Percentiles rank a stretch among this genome's conserved stretches.
Conservation (phyloP, 2,888 invertebrate genomes). For the Tipula vernalis region DNA sequence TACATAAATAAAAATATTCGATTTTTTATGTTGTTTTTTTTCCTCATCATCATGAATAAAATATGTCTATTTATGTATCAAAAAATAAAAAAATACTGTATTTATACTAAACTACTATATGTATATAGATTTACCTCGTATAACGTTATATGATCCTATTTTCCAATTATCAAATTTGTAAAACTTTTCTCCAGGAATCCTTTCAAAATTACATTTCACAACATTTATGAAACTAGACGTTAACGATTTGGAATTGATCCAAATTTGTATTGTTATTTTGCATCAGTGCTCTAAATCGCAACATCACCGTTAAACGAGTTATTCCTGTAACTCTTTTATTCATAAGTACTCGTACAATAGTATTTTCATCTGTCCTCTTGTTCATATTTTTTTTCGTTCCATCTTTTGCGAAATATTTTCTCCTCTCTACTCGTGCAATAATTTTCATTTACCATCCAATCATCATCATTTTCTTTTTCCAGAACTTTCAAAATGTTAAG, state of each 20-base stretch:
- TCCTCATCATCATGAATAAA: background rate
- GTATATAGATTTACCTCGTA: background rate
- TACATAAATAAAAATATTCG: background rate
- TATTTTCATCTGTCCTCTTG: background rate
- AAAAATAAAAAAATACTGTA: background rate
- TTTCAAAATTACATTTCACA: too few species aligned
- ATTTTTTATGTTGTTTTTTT: background rate
- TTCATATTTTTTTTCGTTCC: background rate
- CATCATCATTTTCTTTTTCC: background rate
- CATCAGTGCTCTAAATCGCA: too few species aligned
- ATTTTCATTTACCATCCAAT: background rate
- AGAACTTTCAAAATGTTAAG: background rate
- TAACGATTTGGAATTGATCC: too few species aligned
- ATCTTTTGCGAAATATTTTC: background rate
- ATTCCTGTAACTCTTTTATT: background rate
- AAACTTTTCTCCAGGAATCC: too few species aligned
- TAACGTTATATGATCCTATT: too few species aligned
- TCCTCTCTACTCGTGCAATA: background rate
- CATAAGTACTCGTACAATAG: background rate
- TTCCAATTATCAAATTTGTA: too few species aligned
- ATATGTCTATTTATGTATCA: background rate
- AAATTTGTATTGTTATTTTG: too few species aligned
- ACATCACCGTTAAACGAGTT: background rate
- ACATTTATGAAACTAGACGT: too few species aligned
- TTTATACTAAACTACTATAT: background rate